A percentile compares a stretch with the other conserved stretches of the same genome.
These are phyloP conservation scores for Melopsittacus undulatus DNA, from an alignment of 2,797 vertebrate species.

Conservation along the genomic window DNA sequence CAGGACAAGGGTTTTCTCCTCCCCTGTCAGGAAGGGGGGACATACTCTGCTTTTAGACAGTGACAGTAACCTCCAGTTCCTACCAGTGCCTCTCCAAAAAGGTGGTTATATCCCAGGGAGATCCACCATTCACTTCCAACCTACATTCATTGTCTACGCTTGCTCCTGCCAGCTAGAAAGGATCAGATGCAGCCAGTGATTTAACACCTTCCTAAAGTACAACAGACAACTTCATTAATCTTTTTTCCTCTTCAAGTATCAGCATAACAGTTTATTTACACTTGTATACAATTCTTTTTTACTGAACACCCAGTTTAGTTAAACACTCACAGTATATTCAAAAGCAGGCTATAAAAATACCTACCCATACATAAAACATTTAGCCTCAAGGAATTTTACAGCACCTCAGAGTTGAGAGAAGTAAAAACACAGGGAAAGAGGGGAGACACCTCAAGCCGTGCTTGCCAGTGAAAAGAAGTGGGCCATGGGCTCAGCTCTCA, in stretches of 20 bases:
- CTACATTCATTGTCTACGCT: not conserved
- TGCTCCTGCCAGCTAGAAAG: not conserved
- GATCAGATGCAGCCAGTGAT: not conserved
- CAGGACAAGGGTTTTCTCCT: not conserved
- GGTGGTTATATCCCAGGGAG: rapidly evolving
- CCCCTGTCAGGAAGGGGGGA: not conserved
- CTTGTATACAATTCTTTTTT: conserved; percentile 21
- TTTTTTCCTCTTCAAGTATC: conserved; percentile 59
- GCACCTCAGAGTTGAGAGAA: conserved; percentile 38
- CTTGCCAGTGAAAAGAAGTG: not conserved
- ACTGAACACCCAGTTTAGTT: conserved; percentile 14
- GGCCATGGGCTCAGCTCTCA: not conserved
- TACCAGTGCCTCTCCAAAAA: not conserved
- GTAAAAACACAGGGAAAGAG: not conserved
- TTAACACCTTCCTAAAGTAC: not conserved
- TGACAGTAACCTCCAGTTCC: not conserved
- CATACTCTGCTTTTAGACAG: not conserved
- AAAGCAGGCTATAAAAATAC: conserved; percentile 65
- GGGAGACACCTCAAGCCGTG: not conserved
- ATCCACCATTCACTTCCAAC: rapidly evolving
- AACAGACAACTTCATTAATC: not conserved
- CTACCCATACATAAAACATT: conserved; percentile 56
- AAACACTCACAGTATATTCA: conserved; percentile 51
- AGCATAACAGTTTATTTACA: conserved; percentile 61
- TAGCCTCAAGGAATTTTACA: conserved; percentile 48